phyloP scores from a whole-genome alignment of 2,888 invertebrate genomes.

The Meiosimyza decipiens region DNA sequence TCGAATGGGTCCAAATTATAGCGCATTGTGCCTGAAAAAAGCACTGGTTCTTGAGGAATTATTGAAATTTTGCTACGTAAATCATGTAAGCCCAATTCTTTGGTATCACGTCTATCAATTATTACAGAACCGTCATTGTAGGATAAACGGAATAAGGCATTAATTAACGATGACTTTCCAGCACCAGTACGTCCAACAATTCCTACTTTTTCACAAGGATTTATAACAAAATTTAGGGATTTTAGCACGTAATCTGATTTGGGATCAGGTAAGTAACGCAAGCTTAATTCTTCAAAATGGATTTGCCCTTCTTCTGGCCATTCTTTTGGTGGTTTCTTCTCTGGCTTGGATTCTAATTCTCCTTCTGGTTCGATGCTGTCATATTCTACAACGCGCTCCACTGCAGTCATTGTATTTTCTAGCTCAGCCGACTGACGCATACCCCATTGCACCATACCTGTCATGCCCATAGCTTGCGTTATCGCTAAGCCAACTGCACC shows the following conservation, averaged over 20 bases:
- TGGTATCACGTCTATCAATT: slow-evolving; percentile 83
- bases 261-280: slow-evolving; percentile 76
- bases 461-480: slow-evolving; percentile 82
- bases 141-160: slow-evolving; percentile 82
- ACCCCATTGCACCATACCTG: slow-evolving; percentile 81
- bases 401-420: slow-evolving; percentile 90
- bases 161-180: slow-evolving; percentile 77
- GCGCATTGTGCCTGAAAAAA: slow-evolving; percentile 88
- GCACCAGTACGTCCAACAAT: slow-evolving; percentile 80
- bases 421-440: slow-evolving; percentile 92
- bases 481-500: slow-evolving; percentile 84
- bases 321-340: slow-evolving; percentile 73
- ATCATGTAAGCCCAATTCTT: slow-evolving; percentile 78
- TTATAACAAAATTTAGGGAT: slow-evolving; percentile 74
- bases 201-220: slow-evolving; percentile 76
- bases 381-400: slow-evolving; percentile 83
- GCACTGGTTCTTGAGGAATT: slow-evolving; percentile 86
- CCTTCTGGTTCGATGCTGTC: slow-evolving; percentile 67
- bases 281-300: slow-evolving; percentile 74
- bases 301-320: slow-evolving; percentile 82
- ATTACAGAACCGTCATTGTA: slow-evolving; percentile 81
- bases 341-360: slow-evolving; percentile 74
- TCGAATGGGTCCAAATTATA: slow-evolving; percentile 92
- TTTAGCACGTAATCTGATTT: slow-evolving; percentile 80
- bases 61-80: slow-evolving; percentile 83